Evolutionary conservation across 2,113 vertebrate species (phyloP), one percentile per base, ranked within the genome.

Genomic region (Psammodynastes pulverulentus): DNA sequence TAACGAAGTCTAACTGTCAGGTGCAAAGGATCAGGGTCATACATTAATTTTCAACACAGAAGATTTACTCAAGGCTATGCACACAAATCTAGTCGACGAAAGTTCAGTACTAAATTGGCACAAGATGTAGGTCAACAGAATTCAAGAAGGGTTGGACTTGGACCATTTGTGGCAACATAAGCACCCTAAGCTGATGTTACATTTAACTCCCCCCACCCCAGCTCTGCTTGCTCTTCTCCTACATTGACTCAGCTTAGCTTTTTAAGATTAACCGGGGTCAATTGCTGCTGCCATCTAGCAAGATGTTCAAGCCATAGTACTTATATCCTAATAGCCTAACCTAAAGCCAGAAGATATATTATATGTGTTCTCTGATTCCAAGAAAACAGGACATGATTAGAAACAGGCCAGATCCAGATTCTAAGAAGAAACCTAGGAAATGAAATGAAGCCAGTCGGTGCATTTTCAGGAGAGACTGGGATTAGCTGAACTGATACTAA

Each of bases 281-380:
- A 79, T 34, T 72, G n/a, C 15, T 72, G n/a, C 67, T 72, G 67
- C 67, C n/a, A 72, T 72, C 67, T 34, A 72, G n/a, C 67, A 72
- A 15, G n/a, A 17, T 34, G 15, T 72, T 34, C 67, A 72, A 72
- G n/a, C 15, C n/a, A 72, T 72, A 34, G n/a, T 19, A 34, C 95
- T 91, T 26, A 23, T 93, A 90, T 88, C 94, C 90, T 94, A 92
- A 84, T 79, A 94, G 87, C 90, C 93, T 5, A 8, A 89, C 88
- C 39, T 93, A 85, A 94, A 95, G 89, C 0, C 17, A 86, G 43
- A 94, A 94, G 92, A 93, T 93, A 89, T 91, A 93, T 95, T 92
- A 95, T 91, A 88, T 90, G 49, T 88, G 91, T 96, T 95, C 93
- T 89, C 94, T 94, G 94, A 72, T 95, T 89, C 43, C 90, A 94